A percentile compares a stretch with the other conserved stretches of the same genome.
Evolutionary conservation across 2,113 vertebrate species (phyloP).

Genomic region (Erythrolamprus reginae): DNA sequence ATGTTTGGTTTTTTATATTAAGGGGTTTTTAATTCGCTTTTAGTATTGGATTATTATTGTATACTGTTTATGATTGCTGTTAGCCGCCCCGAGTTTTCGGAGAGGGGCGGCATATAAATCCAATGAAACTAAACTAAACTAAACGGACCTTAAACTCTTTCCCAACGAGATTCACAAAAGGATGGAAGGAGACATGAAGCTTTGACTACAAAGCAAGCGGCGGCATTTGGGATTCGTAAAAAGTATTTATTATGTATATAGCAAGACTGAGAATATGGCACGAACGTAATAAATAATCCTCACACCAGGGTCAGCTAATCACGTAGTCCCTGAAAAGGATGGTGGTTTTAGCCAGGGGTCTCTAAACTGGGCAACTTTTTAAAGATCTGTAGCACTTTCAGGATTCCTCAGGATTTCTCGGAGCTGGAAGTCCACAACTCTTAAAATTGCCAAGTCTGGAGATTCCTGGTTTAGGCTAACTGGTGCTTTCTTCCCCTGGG

Average conservation of each 20-base stretch:
- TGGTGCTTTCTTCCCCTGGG: neutral
- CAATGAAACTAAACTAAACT: too few relatives aligned
- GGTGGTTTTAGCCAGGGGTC: neutral
- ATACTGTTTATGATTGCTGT: too few relatives aligned
- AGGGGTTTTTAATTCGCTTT: too few relatives aligned
- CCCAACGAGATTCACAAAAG: neutral
- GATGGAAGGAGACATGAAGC: neutral
- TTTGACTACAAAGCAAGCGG: slow-evolving; percentile 37
- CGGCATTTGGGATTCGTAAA: slow-evolving; percentile 47
- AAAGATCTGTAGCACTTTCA: neutral
- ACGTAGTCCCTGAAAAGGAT: slow-evolving; percentile 7
- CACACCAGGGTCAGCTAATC: slow-evolving; percentile 36
- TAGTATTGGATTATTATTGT: too few relatives aligned
- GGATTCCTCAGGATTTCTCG: neutral
- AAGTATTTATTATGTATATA: slow-evolving; percentile 48
- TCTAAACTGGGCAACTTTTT: neutral
- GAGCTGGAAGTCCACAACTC: neutral
- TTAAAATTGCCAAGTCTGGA: neutral
- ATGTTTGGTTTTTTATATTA: too few relatives aligned
- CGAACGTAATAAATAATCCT: slow-evolving; percentile 47
- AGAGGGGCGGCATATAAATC: too few relatives aligned
- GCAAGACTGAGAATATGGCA: slow-evolving; percentile 39
- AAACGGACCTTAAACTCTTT: too few relatives aligned
- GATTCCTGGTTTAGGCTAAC: neutral
- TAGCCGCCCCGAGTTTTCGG: too few relatives aligned